Conservation (phyloP, 2,888 invertebrate genomes). For the Sussaba pulchella region DNA sequence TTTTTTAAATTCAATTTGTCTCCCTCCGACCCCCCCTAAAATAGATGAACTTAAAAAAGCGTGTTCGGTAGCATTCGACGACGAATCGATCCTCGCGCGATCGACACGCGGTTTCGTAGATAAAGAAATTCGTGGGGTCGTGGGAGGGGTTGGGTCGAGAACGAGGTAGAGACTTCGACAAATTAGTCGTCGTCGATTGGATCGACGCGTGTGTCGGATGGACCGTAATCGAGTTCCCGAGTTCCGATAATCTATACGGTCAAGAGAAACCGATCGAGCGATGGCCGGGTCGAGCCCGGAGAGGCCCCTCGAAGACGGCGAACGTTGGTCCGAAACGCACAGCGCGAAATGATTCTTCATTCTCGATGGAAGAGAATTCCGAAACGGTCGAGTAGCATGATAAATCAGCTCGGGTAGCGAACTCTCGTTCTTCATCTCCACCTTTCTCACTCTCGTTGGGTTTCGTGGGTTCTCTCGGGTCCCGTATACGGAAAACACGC, state of each 20-base stretch:
- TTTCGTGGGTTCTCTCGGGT: background rate
- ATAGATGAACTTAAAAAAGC: background rate
- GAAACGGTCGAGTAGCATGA: conserved; percentile 65
- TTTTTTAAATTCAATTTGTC: too few relatives aligned
- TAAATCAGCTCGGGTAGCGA: conserved; percentile 63
- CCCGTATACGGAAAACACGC: conserved; percentile 18
- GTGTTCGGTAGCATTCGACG: background rate
- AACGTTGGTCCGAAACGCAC: conserved; percentile 36
- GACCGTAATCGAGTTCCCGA: conserved; percentile 52
- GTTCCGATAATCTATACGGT: conserved; percentile 39
- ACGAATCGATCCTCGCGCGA: conserved; percentile 21
- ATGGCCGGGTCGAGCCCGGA: conserved; percentile 1
- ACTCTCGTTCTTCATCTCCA: conserved; percentile 33
- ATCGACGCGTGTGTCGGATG: conserved; percentile 3
- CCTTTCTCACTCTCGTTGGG: conserved; percentile 37
- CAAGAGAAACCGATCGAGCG: conserved; percentile 33
- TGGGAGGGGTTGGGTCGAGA: conserved; percentile 18
- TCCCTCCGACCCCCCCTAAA: background rate
- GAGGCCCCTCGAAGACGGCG: conserved; percentile 13
- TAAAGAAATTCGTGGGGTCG: conserved; percentile 53
- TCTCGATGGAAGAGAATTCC: conserved; percentile 66
- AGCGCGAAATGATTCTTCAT: conserved; percentile 66
- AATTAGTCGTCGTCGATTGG: conserved; percentile 53
- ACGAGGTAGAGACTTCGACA: conserved; percentile 32
- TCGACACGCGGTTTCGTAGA: conserved; percentile 26